These are phyloP conservation scores for Drosophila mayri DNA, from an alignment of 1,140 invertebrate species.

Conservation along the genomic window DNA sequence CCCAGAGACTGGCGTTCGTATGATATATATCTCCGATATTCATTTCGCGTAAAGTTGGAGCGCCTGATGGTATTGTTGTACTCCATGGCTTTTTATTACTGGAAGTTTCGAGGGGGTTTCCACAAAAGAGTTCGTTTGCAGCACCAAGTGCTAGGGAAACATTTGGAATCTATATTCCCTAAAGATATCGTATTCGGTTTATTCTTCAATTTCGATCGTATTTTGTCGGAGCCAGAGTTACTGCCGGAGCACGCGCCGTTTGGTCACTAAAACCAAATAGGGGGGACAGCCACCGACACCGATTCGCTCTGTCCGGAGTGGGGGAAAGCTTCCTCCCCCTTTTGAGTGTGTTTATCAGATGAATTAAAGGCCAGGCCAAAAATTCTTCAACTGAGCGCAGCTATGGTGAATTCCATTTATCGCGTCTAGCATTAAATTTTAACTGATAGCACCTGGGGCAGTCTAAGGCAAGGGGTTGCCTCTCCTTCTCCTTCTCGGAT, in stretches of 20 bases:
- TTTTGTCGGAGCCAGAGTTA: slow-evolving; percentile 11
- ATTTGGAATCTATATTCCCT: slow-evolving; percentile 10
- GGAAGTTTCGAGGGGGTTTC: slow-evolving; percentile 17
- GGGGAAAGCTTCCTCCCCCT: slow-evolving; percentile 19
- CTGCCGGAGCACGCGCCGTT: slow-evolving; percentile 53
- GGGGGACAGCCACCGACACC: neutral
- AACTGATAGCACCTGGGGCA: slow-evolving; percentile 1
- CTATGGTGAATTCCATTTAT: slow-evolving; percentile 79
- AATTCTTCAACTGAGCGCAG: slow-evolving; percentile 45
- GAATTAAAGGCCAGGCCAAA: slow-evolving; percentile 53
- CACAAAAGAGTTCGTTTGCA: slow-evolving; percentile 3
- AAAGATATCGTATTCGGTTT: slow-evolving; percentile 19
- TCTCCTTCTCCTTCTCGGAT: slow-evolving; percentile 2
- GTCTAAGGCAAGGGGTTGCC: neutral
- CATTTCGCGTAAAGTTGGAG: slow-evolving; percentile 76
- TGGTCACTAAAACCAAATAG: slow-evolving; percentile 48
- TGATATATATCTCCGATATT: slow-evolving; percentile 79
- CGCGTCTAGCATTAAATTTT: slow-evolving; percentile 37
- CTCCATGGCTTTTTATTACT: slow-evolving; percentile 52
- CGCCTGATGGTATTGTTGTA: slow-evolving; percentile 57
- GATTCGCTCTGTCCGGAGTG: slow-evolving; percentile 16
- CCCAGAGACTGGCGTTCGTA: slow-evolving; percentile 81
- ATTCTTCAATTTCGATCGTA: slow-evolving; percentile 1
- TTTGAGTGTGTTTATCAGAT: slow-evolving; percentile 57
- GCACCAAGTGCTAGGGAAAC: slow-evolving; percentile 20